Percentiles rank a stretch among this genome's conserved stretches.
Evolutionary conservation across 2,797 vertebrate genomes (phyloP).

Genomic region (Rhyacichthys aspro): DNA sequence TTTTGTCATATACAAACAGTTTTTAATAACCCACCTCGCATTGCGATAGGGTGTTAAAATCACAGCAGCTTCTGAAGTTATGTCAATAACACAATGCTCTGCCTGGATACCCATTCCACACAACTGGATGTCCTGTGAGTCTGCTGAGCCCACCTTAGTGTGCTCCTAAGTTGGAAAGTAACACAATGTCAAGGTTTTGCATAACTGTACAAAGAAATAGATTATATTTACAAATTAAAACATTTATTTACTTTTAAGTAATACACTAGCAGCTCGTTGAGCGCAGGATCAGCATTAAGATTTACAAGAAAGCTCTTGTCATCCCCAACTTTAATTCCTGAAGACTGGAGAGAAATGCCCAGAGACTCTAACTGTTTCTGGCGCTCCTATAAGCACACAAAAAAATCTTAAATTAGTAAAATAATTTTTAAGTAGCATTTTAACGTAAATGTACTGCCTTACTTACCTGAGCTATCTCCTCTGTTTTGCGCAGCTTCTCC

Average conservation of each 20-base stretch:
- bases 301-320: slow-evolving; percentile 98
- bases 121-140: slow-evolving; percentile 98
- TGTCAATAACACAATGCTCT: slow-evolving; percentile 93
- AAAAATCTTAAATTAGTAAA: neutral
- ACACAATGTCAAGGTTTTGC: neutral
- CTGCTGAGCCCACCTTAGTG: slow-evolving; percentile 86
- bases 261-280: slow-evolving; percentile 97
- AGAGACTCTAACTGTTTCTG: slow-evolving; percentile 97
- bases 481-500: slow-evolving; percentile 89
- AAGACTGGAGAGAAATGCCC: slow-evolving; percentile 96
- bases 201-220: neutral
- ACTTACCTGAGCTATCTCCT: slow-evolving; percentile 90
- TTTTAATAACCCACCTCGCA: slow-evolving; percentile 82
- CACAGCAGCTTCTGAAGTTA: slow-evolving; percentile 86
- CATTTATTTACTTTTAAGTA: slow-evolving; percentile 89
- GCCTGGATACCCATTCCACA: slow-evolving; percentile 98
- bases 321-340: slow-evolving; percentile 96
- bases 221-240: neutral
- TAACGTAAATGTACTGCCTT: no score
- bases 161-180: slow-evolving; percentile 62
- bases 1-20: neutral
- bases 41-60: slow-evolving; percentile 89
- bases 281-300: slow-evolving; percentile 95
- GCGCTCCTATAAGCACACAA: slow-evolving; percentile 82
- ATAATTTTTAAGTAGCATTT: neutral